Percentiles rank a stretch among this genome's conserved stretches.
These are phyloP conservation scores for Ceratotherium simum DNA, from an alignment of 2,113 vertebrate species.

Conservation along the genomic window DNA sequence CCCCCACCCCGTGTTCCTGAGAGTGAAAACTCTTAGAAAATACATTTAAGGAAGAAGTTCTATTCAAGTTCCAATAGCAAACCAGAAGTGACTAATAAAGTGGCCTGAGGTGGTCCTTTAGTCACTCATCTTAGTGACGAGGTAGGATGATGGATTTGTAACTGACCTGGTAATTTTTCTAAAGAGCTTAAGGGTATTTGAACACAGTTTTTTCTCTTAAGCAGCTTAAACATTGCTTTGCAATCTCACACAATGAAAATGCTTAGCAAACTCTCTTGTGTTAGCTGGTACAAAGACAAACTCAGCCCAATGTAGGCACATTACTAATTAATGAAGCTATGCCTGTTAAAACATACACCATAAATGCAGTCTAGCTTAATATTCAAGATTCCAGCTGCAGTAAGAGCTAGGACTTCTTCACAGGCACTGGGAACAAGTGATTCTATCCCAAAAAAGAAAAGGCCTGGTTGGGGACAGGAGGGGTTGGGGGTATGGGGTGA, in stretches of 20 bases:
- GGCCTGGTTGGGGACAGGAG: fast-evolving
- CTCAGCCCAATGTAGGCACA: neutral
- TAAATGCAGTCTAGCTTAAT: neutral
- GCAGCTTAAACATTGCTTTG: neutral
- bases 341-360: neutral
- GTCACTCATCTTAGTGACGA: neutral
- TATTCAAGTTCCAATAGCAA: neutral
- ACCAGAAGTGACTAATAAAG: neutral
- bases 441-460: neutral
- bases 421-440: neutral
- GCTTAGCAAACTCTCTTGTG: neutral
- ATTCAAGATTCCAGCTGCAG: neutral
- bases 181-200: neutral
- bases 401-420: neutral
- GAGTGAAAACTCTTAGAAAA: neutral
- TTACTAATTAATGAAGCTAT: neutral
- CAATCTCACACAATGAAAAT: slow-evolving; percentile 6
- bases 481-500: fast-evolving
- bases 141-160: slow-evolving; percentile 45
- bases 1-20: neutral
- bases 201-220: slow-evolving; percentile 36
- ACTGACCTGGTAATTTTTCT: slow-evolving; percentile 57
- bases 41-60: neutral
- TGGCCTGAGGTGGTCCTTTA: neutral
- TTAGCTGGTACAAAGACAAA: slow-evolving; percentile 4